These are phyloP conservation scores for Apodemia mormo DNA, from an alignment of 2,888 invertebrate species.

Conservation along the genomic window DNA sequence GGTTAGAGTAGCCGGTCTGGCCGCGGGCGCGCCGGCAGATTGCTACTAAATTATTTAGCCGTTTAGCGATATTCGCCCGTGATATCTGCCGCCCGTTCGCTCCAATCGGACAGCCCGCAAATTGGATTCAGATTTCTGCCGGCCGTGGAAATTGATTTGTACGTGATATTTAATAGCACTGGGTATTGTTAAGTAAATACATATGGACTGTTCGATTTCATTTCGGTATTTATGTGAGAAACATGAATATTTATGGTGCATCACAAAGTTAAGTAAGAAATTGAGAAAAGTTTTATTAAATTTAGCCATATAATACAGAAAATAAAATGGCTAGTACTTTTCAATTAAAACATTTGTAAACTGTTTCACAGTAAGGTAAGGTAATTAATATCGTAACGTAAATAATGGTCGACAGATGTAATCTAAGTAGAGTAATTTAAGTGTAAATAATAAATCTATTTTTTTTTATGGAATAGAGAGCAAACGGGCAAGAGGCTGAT, in stretches of 20 bases:
- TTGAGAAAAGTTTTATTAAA: too few relatives aligned
- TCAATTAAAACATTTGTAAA: too few relatives aligned
- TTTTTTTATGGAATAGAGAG: too few relatives aligned
- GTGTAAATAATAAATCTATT: too few relatives aligned
- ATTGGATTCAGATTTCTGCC: conserved; percentile 80
- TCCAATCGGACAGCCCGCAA: conserved; percentile 77
- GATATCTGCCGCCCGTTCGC: conserved; percentile 64
- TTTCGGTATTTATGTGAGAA: conserved; percentile 4
- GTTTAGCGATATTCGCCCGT: conserved; percentile 77
- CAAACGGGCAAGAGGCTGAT: too few relatives aligned
- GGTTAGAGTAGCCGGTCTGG: conserved; percentile 43
- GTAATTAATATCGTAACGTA: too few relatives aligned
- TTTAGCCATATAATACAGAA: too few relatives aligned
- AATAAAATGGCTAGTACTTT: too few relatives aligned
- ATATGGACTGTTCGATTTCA: conserved; percentile 32
- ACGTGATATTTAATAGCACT: conserved; percentile 73
- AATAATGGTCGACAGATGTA: too few relatives aligned
- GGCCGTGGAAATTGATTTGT: conserved; percentile 75
- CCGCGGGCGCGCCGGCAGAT: conserved; percentile 56
- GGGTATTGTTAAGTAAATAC: conserved; percentile 51
- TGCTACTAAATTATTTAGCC: conserved; percentile 80
- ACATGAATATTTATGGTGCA: neutral
- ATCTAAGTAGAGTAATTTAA: too few relatives aligned
- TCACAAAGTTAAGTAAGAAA: too few relatives aligned
- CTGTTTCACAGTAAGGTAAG: too few relatives aligned